These are phyloP conservation scores for Drosophila subquinaria DNA, from an alignment of 2,888 invertebrate genomes.

Conservation along the genomic window DNA sequence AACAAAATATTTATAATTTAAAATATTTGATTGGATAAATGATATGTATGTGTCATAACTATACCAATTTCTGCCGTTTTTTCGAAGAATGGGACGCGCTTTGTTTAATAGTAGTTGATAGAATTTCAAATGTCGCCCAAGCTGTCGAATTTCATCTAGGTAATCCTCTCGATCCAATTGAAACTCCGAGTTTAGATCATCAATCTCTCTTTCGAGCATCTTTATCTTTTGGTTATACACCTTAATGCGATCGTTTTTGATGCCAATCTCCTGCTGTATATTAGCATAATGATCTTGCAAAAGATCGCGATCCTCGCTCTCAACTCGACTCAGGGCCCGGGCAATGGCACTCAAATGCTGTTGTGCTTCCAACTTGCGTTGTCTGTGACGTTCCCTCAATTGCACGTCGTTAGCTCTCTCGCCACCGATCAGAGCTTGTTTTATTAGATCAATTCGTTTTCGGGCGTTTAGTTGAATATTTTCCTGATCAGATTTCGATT, in stretches of 20 bases:
- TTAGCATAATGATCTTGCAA: constrained; percentile 91
- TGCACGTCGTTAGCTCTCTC: constrained; percentile 91
- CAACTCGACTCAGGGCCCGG: constrained; percentile 87
- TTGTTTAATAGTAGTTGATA: constrained; percentile 89
- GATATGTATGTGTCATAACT: too few relatives aligned
- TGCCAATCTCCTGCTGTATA: constrained; percentile 91
- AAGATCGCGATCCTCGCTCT: constrained; percentile 90
- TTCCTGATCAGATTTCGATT: constrained; percentile 1
- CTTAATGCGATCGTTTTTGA: constrained; percentile 89
- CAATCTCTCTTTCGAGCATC: constrained; percentile 90
- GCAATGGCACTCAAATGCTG: constrained; percentile 87
- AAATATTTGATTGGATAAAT: too few relatives aligned
- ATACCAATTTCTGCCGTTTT: constrained; percentile 91
- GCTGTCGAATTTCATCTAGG: constrained; percentile 91
- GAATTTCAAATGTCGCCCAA: constrained; percentile 90
- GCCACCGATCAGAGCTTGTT: constrained; percentile 92
- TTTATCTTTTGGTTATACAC: constrained; percentile 89
- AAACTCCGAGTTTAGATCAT: constrained; percentile 92
- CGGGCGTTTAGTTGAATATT: constrained; percentile 78
- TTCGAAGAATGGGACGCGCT: constrained; percentile 89
- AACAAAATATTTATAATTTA: neutral
- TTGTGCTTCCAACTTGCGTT: constrained; percentile 90
- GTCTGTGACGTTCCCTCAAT: constrained; percentile 89
- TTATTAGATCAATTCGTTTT: constrained; percentile 87
- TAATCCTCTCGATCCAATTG: constrained; percentile 93